Evolutionary conservation across 2,888 invertebrate species (phyloP), one percentile per base, ranked within the genome.

Genomic region (Leptarthrus brevirostris): DNA sequence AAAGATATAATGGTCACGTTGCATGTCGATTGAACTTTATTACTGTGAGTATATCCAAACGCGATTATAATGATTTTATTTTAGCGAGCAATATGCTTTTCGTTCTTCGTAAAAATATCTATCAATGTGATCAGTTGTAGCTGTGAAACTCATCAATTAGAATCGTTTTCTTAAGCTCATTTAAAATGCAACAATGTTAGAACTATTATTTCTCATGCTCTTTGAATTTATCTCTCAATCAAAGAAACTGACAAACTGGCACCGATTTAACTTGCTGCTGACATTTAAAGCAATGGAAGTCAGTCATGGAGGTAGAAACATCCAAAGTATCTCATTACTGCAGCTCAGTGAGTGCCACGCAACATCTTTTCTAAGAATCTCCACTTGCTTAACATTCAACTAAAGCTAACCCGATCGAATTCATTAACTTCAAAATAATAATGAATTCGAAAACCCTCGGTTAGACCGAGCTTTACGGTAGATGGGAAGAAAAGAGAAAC

Each of bases 1-100:
- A 58, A 58, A 58, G 34, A 36, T 3, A 12, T 3, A 8, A 36
- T 58, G 36, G 26, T 58, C 34, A 36, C 58, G 12, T 58, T 18
- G 34, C 16, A 10, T 26, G 24, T 12, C 40, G 8, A 40, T 3
- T 40, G 40, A 40, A 40, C 10, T 5, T 30, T 30, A 40, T 12
- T n/a, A 12, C 40, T 12, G 30, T 4, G 4, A 30, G 30, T 30
- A 30, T 30, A 6, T 30, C n/a, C n/a, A n/a, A n/a, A n/a, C n/a
- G n/a, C n/a, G n/a, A n/a, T n/a, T n/a, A n/a, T n/a, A n/a, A n/a
- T n/a, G n/a, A n/a, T n/a, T n/a, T n/a, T n/a, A n/a, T n/a, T n/a
- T n/a, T n/a, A n/a, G n/a, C n/a, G n/a, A n/a, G n/a, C n/a, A n/a
- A n/a, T n/a, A n/a, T n/a, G n/a, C n/a, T n/a, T n/a, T n/a, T n/a